Evolutionary conservation across 37 sponge, comb jelly and placozoan genomes (phyloP).

Genomic region (Mnemiopsis leidyi): DNA sequence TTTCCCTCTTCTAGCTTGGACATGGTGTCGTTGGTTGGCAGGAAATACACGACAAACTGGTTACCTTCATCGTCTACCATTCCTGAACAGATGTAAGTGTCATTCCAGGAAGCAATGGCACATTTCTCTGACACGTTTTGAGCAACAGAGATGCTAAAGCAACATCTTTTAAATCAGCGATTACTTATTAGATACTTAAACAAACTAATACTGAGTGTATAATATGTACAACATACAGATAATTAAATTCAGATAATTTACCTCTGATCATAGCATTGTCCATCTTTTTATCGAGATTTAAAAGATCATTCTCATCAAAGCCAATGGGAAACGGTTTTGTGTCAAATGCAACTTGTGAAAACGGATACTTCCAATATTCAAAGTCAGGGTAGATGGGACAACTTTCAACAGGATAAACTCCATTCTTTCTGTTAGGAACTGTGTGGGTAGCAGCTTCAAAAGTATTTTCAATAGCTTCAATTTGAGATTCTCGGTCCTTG

Average conservation of each 20-base stretch:
- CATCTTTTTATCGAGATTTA: slow-evolving; percentile 77
- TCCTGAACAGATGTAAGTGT: slow-evolving; percentile 79
- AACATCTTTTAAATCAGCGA: too few relatives aligned
- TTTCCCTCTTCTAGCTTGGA: slow-evolving; percentile 75
- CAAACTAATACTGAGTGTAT: too few relatives aligned
- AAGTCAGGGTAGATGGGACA: slow-evolving; percentile 38
- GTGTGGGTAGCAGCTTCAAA: slow-evolving; percentile 84
- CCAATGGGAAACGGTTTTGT: slow-evolving; percentile 76
- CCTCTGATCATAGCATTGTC: slow-evolving; percentile 85
- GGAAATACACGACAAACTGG: slow-evolving; percentile 98
- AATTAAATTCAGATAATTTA: background rate
- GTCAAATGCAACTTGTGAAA: slow-evolving; percentile 97
- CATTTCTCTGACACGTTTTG: too few relatives aligned
- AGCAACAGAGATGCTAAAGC: too few relatives aligned
- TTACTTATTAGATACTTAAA: too few relatives aligned
- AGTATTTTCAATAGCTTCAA: slow-evolving; percentile 90
- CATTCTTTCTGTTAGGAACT: slow-evolving; percentile 59
- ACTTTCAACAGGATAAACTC: slow-evolving; percentile 40
- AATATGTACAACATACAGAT: too few relatives aligned
- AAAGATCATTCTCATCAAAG: slow-evolving; percentile 65
- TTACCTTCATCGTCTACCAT: slow-evolving; percentile 98
- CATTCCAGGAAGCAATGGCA: too few relatives aligned
- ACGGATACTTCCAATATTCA: slow-evolving; percentile 91
- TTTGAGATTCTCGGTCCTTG: slow-evolving; percentile 98
- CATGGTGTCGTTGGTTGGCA: slow-evolving; percentile 89